phyloP scores from a whole-genome alignment of 2,113 vertebrate genomes.

The Dromiciops gliroides region DNA sequence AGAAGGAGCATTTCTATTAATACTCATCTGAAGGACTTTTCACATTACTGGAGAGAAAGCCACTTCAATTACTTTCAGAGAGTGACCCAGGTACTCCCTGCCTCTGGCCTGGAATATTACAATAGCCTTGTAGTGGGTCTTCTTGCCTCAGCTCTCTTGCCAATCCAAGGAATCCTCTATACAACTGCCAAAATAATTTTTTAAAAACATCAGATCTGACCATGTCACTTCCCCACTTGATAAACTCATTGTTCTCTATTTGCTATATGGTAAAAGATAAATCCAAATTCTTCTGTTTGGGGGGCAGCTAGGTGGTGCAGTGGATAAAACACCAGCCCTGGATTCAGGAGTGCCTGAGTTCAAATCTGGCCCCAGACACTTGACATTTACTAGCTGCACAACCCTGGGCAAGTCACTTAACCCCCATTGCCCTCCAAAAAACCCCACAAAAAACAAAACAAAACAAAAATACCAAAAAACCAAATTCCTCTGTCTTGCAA shows the following conservation, averaged over 20 bases:
- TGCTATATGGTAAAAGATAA: neutral
- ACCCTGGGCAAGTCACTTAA: too few relatives aligned
- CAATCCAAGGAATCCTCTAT: conserved; percentile 14
- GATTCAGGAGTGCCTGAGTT: too few relatives aligned
- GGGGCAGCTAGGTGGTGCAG: too few relatives aligned
- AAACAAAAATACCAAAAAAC: too few relatives aligned
- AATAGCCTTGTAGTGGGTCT: neutral
- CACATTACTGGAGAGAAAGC: neutral
- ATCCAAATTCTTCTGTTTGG: neutral
- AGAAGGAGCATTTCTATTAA: neutral
- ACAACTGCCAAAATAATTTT: neutral
- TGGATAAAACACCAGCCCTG: too few relatives aligned
- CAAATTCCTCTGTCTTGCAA: neutral
- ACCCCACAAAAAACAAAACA: too few relatives aligned
- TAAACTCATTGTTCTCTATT: neutral
- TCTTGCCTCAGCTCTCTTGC: neutral
- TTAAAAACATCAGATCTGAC: neutral
- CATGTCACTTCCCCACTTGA: neutral
- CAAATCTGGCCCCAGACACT: too few relatives aligned
- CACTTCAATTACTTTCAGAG: neutral
- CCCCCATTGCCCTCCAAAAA: too few relatives aligned
- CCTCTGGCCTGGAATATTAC: conserved; percentile 10
- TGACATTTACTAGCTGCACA: too few relatives aligned
- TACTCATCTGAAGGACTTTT: neutral
- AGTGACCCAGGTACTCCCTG: neutral